Evolutionary conservation across 1,140 invertebrate species (phyloP).

Genomic region (Planococcus citri): DNA sequence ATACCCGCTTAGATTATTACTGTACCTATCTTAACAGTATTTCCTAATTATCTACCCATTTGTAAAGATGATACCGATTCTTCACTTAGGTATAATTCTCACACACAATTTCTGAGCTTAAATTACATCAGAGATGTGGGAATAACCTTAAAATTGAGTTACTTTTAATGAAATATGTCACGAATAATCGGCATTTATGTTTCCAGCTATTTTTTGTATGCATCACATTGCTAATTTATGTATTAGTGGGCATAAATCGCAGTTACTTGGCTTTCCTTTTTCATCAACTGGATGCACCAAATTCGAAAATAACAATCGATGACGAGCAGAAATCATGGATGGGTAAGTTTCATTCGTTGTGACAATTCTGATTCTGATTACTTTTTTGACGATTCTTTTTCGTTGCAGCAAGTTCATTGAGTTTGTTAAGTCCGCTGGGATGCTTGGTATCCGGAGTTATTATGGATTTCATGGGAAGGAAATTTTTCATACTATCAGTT

Average conservation of each 20-base stretch:
- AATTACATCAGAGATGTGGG: too few relatives aligned
- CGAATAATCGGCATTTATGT: too few relatives aligned
- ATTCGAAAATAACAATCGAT: neutral
- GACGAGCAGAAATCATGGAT: constrained; percentile 2
- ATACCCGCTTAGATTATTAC: too few relatives aligned
- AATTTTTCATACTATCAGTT: neutral
- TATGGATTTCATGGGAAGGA: neutral
- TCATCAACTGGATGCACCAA: neutral
- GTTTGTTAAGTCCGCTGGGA: neutral
- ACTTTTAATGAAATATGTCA: too few relatives aligned
- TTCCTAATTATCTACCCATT: too few relatives aligned
- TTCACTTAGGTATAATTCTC: too few relatives aligned
- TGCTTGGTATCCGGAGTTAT: neutral
- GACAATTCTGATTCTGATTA: too few relatives aligned
- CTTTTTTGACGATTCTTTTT: too few relatives aligned
- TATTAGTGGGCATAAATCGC: neutral
- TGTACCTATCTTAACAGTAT: too few relatives aligned
- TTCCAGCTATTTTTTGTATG: neutral
- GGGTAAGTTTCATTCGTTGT: neutral
- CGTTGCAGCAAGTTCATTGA: neutral
- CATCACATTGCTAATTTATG: neutral
- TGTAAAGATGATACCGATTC: too few relatives aligned
- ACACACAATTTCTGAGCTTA: too few relatives aligned
- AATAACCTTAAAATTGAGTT: too few relatives aligned
- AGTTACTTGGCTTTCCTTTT: constrained; percentile 10